Conservation (phyloP, 2,797 vertebrate species). For the Cheirogaleus major region DNA sequence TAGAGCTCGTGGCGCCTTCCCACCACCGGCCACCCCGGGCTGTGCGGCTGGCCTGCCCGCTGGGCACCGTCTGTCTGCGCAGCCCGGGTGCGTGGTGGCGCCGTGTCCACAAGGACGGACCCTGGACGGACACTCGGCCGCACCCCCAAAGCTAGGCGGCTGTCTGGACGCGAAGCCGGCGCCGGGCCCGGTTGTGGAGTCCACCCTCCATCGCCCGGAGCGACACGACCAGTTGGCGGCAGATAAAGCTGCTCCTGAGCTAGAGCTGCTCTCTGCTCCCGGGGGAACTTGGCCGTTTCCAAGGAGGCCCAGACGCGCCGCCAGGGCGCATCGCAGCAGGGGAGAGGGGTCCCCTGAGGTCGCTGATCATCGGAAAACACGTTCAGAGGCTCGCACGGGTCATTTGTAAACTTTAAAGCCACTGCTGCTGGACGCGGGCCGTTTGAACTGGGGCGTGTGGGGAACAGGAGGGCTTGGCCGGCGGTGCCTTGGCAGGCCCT, state of each 20-base stretch:
- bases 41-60: too few relatives aligned
- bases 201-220: not conserved
- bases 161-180: too few relatives aligned
- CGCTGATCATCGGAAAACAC: rapidly evolving
- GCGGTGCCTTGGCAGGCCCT: too few relatives aligned
- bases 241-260: not conserved
- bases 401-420: not conserved
- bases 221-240: not conserved
- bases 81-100: not conserved
- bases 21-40: too few relatives aligned
- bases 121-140: too few relatives aligned
- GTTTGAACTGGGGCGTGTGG: not conserved
- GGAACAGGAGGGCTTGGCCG: too few relatives aligned
- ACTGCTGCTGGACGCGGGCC: rapidly evolving
- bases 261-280: not conserved
- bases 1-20: not conserved
- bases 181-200: not conserved
- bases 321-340: rapidly evolving
- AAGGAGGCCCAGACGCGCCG: rapidly evolving
- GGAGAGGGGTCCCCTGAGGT: not conserved
- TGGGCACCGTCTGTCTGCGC: not conserved
- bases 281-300: not conserved
- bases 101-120: rapidly evolving
- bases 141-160: too few relatives aligned
- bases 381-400: rapidly evolving